These are phyloP conservation scores for Pongo pygmaeus DNA, from an alignment of 2,113 vertebrate species.

Conservation along the genomic window DNA sequence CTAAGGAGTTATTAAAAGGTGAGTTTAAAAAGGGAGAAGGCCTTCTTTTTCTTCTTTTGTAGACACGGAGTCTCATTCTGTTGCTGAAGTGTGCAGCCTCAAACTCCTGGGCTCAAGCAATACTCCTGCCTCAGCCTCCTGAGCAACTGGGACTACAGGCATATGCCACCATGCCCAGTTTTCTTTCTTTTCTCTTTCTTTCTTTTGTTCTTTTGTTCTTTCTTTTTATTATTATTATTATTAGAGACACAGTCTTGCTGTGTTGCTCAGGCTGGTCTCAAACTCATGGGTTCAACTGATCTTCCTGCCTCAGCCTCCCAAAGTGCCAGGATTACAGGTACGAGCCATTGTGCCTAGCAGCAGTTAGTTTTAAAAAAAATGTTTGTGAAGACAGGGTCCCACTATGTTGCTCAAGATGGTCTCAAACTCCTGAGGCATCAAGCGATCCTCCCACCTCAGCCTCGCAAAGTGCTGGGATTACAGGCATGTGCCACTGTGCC, in stretches of 20 bases:
- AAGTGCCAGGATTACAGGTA: no score
- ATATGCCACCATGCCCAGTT: not conserved
- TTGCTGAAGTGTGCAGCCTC: not conserved
- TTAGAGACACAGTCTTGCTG: no score
- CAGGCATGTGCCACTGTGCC: not conserved
- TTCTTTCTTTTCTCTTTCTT: no score
- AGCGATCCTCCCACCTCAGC: not conserved
- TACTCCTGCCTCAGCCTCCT: not conserved
- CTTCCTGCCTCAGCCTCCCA: no score
- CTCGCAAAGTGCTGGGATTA: not conserved
- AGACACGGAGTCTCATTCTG: not conserved
- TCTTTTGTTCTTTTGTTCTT: no score
- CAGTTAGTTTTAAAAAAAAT: not conserved
- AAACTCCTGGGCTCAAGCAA: not conserved
- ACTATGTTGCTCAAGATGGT: not conserved
- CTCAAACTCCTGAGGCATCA: not conserved
- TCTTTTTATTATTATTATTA: no score
- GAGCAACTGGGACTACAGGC: no score
- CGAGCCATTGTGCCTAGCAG: no score
- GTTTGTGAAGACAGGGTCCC: not conserved
- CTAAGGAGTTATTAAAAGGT: conserved; percentile 10
- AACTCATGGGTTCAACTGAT: no score
- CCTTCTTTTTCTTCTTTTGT: not conserved
- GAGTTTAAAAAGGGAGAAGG: not conserved
- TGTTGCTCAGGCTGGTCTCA: no score